A percentile compares a stretch with the other conserved stretches of the same genome.
Conservation (phyloP, 2,113 vertebrate genomes). For the Ondatra zibethicus region DNA sequence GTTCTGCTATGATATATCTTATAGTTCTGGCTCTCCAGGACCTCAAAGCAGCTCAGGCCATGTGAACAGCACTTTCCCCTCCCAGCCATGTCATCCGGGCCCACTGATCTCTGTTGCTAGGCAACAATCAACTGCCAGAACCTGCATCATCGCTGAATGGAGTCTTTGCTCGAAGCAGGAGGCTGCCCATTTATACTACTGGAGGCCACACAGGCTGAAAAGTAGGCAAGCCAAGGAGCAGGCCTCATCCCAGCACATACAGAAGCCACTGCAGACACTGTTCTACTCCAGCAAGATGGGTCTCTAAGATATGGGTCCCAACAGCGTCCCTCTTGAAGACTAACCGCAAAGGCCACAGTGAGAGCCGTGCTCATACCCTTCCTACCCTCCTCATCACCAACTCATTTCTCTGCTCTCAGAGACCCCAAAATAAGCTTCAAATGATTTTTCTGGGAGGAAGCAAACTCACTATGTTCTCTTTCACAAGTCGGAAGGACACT, state of each 20-base stretch:
- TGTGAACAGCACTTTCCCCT: neutral
- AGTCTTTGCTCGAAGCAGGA: neutral
- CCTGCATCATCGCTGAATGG: neutral
- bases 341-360: neutral
- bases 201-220: neutral
- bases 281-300: neutral
- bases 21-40: neutral
- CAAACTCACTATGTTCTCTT: neutral
- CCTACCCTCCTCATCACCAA: neutral
- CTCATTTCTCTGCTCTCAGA: neutral
- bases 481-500: neutral
- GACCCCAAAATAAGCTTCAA: neutral
- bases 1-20: neutral
- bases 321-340: neutral
- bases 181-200: neutral
- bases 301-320: neutral
- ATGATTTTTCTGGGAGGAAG: neutral
- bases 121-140: neutral
- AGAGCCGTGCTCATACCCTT: neutral
- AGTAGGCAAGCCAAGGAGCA: neutral
- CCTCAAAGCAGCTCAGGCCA: neutral
- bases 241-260: neutral
- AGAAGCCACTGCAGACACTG: neutral
- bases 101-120: neutral
- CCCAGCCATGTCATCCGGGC: neutral